Conservation (phyloP, 2,113 vertebrate genomes). For the Pontoporia blainvillei region DNA sequence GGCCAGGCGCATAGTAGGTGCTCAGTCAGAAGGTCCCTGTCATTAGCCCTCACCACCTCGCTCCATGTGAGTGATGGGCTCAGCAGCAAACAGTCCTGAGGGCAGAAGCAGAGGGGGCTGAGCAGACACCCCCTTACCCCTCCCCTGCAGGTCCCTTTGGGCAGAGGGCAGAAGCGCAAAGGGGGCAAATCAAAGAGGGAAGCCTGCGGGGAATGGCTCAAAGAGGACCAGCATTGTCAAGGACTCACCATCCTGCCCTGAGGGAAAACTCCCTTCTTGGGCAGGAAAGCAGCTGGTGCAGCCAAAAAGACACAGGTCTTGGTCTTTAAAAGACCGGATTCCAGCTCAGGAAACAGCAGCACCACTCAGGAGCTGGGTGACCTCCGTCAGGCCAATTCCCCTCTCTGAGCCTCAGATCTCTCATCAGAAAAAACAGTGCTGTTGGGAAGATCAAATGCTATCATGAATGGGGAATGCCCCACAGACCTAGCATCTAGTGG, state of each 20-base stretch:
- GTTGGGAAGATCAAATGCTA: not conserved
- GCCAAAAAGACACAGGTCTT: not conserved
- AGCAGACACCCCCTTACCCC: not conserved
- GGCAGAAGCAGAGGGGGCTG: not conserved
- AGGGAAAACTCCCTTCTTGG: not conserved
- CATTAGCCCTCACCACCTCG: not conserved
- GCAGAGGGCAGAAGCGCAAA: not conserved
- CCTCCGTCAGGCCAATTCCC: not conserved
- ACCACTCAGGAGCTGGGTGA: not conserved
- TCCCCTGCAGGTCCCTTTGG: not conserved
- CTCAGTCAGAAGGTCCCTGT: conserved; percentile 29
- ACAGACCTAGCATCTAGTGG: too few relatives aligned
- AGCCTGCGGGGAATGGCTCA: not conserved
- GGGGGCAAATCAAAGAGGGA: not conserved
- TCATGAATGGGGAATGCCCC: not conserved
- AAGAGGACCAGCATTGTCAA: not conserved
- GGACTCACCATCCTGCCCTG: not conserved
- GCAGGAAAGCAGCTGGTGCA: not conserved
- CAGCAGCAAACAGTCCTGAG: not conserved
- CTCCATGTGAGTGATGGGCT: not conserved
- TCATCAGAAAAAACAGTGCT: not conserved
- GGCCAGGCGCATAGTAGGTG: conserved; percentile 57
- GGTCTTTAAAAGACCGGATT: not conserved
- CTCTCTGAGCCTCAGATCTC: not conserved
- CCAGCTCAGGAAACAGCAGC: not conserved